Conservation (phyloP, 2,113 vertebrate genomes). For the Gymnobelideus leadbeateri region DNA sequence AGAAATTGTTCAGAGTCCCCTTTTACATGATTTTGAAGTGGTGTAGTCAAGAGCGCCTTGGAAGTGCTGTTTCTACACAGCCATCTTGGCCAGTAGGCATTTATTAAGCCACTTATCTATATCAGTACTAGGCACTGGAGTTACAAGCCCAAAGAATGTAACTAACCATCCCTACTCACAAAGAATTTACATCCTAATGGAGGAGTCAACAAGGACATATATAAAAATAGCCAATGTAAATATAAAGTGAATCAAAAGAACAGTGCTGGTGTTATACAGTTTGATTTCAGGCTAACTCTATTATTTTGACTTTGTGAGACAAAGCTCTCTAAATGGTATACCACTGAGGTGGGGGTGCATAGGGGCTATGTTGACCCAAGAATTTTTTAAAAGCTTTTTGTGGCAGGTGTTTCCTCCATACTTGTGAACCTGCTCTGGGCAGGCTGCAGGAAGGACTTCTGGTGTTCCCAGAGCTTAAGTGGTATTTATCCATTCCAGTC, state of each 20-base stretch:
- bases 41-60: no score
- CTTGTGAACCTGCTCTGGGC: background rate
- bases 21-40: no score
- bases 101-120: background rate
- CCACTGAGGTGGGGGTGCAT: background rate
- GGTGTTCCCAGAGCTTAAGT: background rate
- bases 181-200: background rate
- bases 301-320: background rate
- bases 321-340: background rate
- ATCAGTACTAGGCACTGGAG: background rate
- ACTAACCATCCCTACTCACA: background rate
- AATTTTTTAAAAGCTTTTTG: background rate
- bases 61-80: no score
- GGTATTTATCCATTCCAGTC: background rate
- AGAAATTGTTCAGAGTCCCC: no score
- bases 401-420: background rate
- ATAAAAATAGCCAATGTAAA: background rate
- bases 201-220: background rate
- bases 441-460: background rate
- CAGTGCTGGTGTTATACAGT: background rate
- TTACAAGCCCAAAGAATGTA: background rate
- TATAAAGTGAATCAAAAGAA: background rate
- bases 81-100: background rate
- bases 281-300: background rate
- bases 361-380: background rate